Evolutionary conservation across 2,888 invertebrate genomes (phyloP).

Genomic region (Agrotis puta): DNA sequence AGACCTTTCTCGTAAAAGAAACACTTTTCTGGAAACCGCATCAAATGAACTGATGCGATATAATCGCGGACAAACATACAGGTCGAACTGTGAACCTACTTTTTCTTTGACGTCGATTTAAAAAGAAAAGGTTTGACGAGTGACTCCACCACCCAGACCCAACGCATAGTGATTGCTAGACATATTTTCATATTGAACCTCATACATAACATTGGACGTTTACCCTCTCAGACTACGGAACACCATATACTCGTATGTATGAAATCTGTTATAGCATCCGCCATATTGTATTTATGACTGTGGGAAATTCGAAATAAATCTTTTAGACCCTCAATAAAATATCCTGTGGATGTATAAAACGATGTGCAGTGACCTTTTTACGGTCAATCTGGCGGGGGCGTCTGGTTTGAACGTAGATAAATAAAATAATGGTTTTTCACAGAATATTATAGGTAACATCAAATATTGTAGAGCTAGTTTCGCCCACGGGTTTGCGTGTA

Average conservation of each 20-base stretch:
- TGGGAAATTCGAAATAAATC: slow-evolving; percentile 54
- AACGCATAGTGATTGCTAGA: neutral
- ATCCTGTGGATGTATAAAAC: slow-evolving; percentile 24
- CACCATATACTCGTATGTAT: neutral
- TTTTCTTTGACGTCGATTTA: too few species aligned
- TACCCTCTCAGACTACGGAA: slow-evolving; percentile 8
- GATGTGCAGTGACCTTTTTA: slow-evolving; percentile 42
- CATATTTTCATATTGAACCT: neutral
- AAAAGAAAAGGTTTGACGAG: too few species aligned
- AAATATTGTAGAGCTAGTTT: neutral
- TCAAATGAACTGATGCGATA: too few species aligned
- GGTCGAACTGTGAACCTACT: too few species aligned
- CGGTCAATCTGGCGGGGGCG: slow-evolving; percentile 40
- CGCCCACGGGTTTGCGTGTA: too few species aligned
- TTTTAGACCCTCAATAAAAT: slow-evolving; percentile 53
- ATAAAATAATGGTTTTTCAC: slow-evolving; percentile 3
- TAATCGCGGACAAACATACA: too few species aligned
- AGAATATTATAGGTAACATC: neutral
- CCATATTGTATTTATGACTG: slow-evolving; percentile 52
- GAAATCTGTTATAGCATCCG: slow-evolving; percentile 20
- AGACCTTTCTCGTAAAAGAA: too few species aligned
- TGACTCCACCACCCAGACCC: neutral
- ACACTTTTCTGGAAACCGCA: too few species aligned
- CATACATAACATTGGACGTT: too few species aligned
- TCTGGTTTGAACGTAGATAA: slow-evolving; percentile 8